Evolutionary conservation across 1,140 invertebrate species (phyloP).

Genomic region (Spodoptera frugiperda): DNA sequence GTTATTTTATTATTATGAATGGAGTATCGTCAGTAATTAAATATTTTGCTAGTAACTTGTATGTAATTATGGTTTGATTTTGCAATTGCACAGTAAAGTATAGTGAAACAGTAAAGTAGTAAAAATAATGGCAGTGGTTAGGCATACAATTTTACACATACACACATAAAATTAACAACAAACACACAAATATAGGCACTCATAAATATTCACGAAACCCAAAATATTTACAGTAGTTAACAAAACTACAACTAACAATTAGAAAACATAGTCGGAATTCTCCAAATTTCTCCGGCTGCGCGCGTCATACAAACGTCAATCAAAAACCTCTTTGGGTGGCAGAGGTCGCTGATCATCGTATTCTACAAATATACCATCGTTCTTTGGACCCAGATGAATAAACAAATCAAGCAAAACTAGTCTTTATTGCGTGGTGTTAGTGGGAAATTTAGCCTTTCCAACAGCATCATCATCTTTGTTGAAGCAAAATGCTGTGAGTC

Average conservation of each 20-base stretch:
- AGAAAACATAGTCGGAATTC: constrained; percentile 62
- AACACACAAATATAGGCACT: neutral
- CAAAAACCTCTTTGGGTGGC: constrained; percentile 74
- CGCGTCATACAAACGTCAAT: constrained; percentile 80
- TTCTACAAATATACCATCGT: constrained; percentile 56
- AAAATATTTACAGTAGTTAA: constrained; percentile 27
- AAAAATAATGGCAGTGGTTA: neutral
- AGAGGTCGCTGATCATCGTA: constrained; percentile 78
- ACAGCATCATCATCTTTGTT: constrained; percentile 50
- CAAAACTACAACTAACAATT: constrained; percentile 47
- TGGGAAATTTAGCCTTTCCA: constrained; percentile 52
- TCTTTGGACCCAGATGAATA: constrained; percentile 49
- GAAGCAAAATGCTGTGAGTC: constrained; percentile 58
- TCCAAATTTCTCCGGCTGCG: constrained; percentile 72
- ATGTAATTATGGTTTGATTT: too few species aligned
- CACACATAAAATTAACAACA: neutral
- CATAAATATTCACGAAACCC: constrained; percentile 32
- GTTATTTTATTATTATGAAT: too few species aligned
- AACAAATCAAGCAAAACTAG: constrained; percentile 50
- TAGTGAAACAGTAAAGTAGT: too few species aligned
- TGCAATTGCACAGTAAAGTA: too few species aligned
- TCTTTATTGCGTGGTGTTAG: constrained; percentile 52
- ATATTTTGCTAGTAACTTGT: too few species aligned
- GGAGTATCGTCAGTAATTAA: too few species aligned
- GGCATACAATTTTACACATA: neutral